phyloP scores from a whole-genome alignment of 2,888 invertebrate species.

The Latheticus oryzae region DNA sequence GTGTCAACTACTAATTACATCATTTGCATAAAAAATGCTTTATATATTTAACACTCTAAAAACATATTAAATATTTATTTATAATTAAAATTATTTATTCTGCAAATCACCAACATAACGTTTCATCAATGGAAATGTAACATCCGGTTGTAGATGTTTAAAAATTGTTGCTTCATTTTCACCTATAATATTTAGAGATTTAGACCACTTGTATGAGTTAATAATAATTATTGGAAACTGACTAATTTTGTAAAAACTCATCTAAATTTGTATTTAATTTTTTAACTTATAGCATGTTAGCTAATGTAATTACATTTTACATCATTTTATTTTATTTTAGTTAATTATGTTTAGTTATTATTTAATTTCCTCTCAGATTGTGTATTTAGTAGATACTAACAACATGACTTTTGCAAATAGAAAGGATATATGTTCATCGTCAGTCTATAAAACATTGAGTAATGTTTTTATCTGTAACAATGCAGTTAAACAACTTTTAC shows the following conservation, averaged over 20 bases:
- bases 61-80: no score
- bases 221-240: constrained; percentile 5
- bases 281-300: constrained; percentile 3
- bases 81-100: no score
- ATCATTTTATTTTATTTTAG: constrained; percentile 15
- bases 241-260: constrained; percentile 4
- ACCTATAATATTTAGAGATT: no score
- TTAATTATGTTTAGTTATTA: constrained; percentile 14
- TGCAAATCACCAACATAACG: no score
- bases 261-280: constrained; percentile 3
- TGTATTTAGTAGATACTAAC: constrained; percentile 19
- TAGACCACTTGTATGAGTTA: neutral
- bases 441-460: constrained; percentile 21
- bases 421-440: constrained; percentile 32
- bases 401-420: no score
- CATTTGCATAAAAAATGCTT: no score
- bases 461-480: constrained; percentile 23
- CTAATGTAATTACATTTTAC: constrained; percentile 10
- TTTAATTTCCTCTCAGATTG: constrained; percentile 10
- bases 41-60: no score
- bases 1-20: no score
- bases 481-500: constrained; percentile 36
- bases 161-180: no score
- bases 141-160: no score
- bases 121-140: no score